phyloP scores from a whole-genome alignment of 1,140 invertebrate species.

The Tyrophagus putrescentiae region DNA sequence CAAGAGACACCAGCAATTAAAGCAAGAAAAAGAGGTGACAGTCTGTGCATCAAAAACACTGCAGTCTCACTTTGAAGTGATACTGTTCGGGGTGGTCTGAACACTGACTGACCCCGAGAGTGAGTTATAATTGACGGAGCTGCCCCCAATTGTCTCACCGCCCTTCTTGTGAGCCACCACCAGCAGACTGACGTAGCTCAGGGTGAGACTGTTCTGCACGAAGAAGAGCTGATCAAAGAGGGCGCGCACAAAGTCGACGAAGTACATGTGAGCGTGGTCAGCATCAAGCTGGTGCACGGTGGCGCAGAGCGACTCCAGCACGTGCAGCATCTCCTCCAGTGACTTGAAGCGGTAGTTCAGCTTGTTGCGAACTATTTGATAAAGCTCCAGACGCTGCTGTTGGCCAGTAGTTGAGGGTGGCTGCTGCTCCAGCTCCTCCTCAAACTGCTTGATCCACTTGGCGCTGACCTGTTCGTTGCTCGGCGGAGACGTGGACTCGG shows the following conservation, averaged over 20 bases:
- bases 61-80: too few relatives aligned
- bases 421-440: too few relatives aligned
- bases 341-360: neutral
- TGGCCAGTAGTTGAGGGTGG: too few relatives aligned
- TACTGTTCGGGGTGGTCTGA: too few relatives aligned
- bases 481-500: neutral
- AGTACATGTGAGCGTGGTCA: neutral
- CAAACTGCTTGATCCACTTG: conserved; percentile 9
- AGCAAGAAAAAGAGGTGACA: too few relatives aligned
- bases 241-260: neutral
- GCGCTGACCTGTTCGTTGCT: neutral
- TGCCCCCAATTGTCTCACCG: too few relatives aligned
- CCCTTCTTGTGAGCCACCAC: conserved; percentile 6
- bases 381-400: neutral
- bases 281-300: neutral
- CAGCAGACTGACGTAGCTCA: conserved; percentile 1
- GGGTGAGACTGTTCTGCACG: neutral
- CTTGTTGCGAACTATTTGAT: conserved; percentile 5
- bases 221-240: neutral
- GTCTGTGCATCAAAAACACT: too few relatives aligned
- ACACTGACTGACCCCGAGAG: too few relatives aligned
- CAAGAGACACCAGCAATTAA: too few relatives aligned
- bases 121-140: too few relatives aligned
- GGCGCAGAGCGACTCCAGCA: neutral
- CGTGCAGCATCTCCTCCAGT: conserved; percentile 6